phyloP scores from a whole-genome alignment of 2,888 invertebrate species.

The Heliconius ismenius region DNA sequence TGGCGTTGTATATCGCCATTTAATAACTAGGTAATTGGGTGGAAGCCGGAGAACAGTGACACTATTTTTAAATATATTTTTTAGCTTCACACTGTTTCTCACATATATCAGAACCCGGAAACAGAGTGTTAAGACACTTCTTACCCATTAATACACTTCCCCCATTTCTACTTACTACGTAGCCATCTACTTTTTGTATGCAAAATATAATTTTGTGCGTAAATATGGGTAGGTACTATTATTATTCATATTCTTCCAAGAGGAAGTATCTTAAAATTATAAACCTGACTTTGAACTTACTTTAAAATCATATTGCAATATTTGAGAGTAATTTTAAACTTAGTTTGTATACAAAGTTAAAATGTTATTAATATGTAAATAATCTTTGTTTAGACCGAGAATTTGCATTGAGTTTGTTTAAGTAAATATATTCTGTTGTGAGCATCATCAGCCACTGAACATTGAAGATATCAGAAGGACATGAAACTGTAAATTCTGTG shows the following conservation, averaged over 20 bases:
- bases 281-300: neutral
- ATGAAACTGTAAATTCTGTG: neutral
- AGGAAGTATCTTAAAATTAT: neutral
- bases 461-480: neutral
- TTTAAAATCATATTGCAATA: constrained; percentile 16
- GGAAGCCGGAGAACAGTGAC: no score
- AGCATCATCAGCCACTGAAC: neutral
- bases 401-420: neutral
- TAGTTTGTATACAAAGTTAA: constrained; percentile 11
- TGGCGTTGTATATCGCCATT: no score
- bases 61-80: no score
- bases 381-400: neutral
- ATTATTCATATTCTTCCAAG: neutral
- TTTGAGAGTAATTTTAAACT: constrained; percentile 10
- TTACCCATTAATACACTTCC: no score
- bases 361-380: constrained; percentile 20
- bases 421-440: neutral
- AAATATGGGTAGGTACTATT: neutral
- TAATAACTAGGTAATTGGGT: no score
- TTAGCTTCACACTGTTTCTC: no score
- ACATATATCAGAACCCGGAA: no score
- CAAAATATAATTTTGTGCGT: neutral
- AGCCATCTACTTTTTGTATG: neutral
- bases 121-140: no score
- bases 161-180: no score